These are phyloP conservation scores for Drosophila gaucha DNA, from an alignment of 2,888 invertebrate species.

Conservation along the genomic window DNA sequence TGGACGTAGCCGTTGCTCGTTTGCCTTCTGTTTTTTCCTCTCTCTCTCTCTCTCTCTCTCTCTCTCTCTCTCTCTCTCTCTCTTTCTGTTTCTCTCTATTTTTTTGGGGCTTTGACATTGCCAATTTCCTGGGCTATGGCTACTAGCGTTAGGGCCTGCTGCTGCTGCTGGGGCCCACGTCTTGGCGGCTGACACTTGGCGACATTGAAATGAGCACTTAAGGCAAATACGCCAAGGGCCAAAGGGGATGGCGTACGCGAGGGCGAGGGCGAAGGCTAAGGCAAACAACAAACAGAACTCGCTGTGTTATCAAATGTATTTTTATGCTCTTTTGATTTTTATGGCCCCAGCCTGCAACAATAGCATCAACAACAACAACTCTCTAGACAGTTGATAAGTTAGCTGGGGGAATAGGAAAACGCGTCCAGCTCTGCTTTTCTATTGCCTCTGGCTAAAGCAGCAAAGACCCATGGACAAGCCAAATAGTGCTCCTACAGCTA, in stretches of 20 bases:
- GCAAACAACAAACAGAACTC: slow-evolving; percentile 58
- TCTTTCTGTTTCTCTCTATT: slow-evolving; percentile 5
- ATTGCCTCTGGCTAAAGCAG: slow-evolving; percentile 8
- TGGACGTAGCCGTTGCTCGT: slow-evolving; percentile 59
- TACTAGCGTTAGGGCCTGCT: slow-evolving; percentile 25
- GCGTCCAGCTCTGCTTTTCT: slow-evolving; percentile 18
- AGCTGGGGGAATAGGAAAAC: slow-evolving; percentile 49
- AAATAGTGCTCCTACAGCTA: slow-evolving; percentile 65
- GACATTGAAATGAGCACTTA: slow-evolving; percentile 80
- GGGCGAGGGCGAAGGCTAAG: slow-evolving; percentile 42
- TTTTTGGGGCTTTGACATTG: slow-evolving; percentile 63
- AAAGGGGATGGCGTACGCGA: slow-evolving; percentile 37
- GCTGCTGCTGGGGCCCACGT: slow-evolving; percentile 53
- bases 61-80: slow-evolving; percentile 1
- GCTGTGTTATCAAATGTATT: slow-evolving; percentile 78
- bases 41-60: background rate
- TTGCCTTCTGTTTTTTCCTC: slow-evolving; percentile 23
- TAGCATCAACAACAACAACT: slow-evolving; percentile 43
- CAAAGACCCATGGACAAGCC: slow-evolving; percentile 35
- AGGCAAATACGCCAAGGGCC: slow-evolving; percentile 72
- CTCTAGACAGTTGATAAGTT: slow-evolving; percentile 69
- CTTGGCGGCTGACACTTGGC: slow-evolving; percentile 73
- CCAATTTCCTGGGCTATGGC: slow-evolving; percentile 67
- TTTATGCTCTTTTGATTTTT: slow-evolving; percentile 80
- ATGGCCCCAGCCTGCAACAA: slow-evolving; percentile 61